Percentiles rank a stretch among this genome's conserved stretches.
phyloP scores from a whole-genome alignment of 1,140 invertebrate species.

The Tachypleus tridentatus region DNA sequence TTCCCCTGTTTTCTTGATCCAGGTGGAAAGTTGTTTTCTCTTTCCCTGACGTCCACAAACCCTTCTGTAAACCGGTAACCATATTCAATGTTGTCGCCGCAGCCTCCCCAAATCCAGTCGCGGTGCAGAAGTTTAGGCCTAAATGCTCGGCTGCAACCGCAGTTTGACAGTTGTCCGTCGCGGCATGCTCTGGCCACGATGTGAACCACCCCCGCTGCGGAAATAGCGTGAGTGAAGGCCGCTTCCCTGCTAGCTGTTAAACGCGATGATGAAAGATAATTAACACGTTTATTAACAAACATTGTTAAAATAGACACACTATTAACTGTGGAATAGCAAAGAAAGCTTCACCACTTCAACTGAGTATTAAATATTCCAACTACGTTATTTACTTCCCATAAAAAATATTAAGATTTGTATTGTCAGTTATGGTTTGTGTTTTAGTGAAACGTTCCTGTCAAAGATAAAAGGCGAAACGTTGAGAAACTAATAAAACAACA shows the following conservation, averaged over 20 bases:
- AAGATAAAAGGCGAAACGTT: too few species aligned
- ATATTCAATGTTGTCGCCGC: conserved; percentile 89
- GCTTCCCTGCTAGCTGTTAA: conserved; percentile 69
- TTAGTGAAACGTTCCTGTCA: too few species aligned
- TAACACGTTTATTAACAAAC: too few species aligned
- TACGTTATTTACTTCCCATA: too few species aligned
- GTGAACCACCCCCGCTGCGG: conserved; percentile 75
- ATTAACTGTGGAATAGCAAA: too few species aligned
- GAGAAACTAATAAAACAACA: too few species aligned
- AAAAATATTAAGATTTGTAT: too few species aligned
- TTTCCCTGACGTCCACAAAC: conserved; percentile 79
- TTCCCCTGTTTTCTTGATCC: conserved; percentile 61
- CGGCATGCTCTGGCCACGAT: conserved; percentile 73
- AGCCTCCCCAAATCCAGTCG: conserved; percentile 96
- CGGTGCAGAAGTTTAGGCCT: conserved; percentile 36
- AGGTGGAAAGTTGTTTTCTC: conserved; percentile 48
- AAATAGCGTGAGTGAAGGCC: conserved; percentile 79
- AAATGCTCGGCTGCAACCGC: conserved; percentile 57
- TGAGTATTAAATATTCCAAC: too few species aligned
- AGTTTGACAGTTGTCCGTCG: conserved; percentile 73
- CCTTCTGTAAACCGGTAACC: conserved; percentile 81
- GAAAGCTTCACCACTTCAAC: too few species aligned
- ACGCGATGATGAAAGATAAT: too few species aligned
- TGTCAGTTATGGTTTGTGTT: too few species aligned
- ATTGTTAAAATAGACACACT: too few species aligned